phyloP scores from a whole-genome alignment of 2,113 vertebrate genomes.

The Nesogale talazaci region DNA sequence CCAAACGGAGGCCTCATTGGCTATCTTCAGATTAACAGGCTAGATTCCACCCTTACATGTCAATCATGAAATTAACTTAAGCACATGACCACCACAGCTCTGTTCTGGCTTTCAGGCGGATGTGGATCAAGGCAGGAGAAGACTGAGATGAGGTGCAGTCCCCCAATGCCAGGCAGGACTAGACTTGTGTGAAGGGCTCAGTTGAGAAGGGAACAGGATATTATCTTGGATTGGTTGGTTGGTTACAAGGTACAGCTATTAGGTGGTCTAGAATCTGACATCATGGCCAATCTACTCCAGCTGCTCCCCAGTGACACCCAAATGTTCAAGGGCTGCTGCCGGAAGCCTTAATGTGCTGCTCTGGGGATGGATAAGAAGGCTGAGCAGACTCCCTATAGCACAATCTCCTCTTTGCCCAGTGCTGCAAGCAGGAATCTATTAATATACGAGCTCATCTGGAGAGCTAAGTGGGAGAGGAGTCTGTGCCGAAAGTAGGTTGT shows the following conservation, averaged over 20 bases:
- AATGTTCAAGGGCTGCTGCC: constrained; percentile 87
- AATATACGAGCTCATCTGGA: constrained; percentile 87
- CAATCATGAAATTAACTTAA: no score
- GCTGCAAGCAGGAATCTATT: constrained; percentile 86
- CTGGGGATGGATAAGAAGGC: constrained; percentile 90
- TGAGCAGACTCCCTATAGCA: constrained; percentile 89
- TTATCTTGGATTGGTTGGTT: background rate
- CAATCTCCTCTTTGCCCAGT: constrained; percentile 84
- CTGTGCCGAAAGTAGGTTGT: constrained; percentile 85
- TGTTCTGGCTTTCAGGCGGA: background rate
- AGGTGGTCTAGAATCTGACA: constrained; percentile 89
- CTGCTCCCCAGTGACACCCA: constrained; percentile 88
- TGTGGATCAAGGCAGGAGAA: background rate
- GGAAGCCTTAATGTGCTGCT: constrained; percentile 89
- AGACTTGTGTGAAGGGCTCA: background rate
- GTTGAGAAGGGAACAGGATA: background rate
- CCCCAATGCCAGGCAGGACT: constrained; percentile 1
- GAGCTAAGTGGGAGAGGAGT: constrained; percentile 90
- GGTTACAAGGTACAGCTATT: constrained; percentile 86
- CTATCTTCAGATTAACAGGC: no score
- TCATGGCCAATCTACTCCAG: constrained; percentile 90
- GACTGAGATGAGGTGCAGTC: no score
- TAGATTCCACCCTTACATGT: no score
- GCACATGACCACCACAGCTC: no score
- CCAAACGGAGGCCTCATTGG: no score